phyloP scores from a whole-genome alignment of 2,113 vertebrate genomes.

The Sphyrna mokarran region DNA sequence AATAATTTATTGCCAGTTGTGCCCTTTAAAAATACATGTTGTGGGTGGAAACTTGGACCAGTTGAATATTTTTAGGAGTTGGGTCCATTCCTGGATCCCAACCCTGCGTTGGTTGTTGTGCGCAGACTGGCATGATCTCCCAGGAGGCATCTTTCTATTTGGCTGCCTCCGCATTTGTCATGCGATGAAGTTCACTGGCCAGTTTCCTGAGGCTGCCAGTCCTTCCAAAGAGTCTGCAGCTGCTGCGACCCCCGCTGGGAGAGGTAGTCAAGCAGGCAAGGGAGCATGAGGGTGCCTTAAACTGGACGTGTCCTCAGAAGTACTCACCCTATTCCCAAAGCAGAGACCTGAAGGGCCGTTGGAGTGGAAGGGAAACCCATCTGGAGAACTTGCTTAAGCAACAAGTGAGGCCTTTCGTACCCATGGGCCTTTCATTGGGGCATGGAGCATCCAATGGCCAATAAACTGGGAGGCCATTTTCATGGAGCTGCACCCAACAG shows the following conservation, averaged over 20 bases:
- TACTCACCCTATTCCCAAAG: background rate
- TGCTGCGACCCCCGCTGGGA: background rate
- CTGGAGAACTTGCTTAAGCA: background rate
- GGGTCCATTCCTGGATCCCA: background rate
- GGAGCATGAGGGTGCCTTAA: background rate
- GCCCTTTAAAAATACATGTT: background rate
- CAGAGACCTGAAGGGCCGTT: background rate
- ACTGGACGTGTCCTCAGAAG: background rate
- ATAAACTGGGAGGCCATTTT: background rate
- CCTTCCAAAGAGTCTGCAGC: no score
- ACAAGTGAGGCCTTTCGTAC: background rate
- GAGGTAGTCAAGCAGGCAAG: background rate
- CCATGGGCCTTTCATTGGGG: no score
- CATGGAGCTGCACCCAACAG: background rate
- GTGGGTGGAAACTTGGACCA: background rate
- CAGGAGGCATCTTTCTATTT: background rate
- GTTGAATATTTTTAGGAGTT: background rate
- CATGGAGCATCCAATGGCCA: background rate
- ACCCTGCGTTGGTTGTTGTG: no score
- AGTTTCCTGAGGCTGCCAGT: no score
- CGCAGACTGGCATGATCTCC: no score
- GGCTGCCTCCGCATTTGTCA: background rate
- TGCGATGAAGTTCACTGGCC: no score
- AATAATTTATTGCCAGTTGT: background rate
- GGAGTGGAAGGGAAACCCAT: background rate